Base-by-base conservation (phyloP, 2,797 vertebrate species). In the Clarias platycephalus region DNA sequence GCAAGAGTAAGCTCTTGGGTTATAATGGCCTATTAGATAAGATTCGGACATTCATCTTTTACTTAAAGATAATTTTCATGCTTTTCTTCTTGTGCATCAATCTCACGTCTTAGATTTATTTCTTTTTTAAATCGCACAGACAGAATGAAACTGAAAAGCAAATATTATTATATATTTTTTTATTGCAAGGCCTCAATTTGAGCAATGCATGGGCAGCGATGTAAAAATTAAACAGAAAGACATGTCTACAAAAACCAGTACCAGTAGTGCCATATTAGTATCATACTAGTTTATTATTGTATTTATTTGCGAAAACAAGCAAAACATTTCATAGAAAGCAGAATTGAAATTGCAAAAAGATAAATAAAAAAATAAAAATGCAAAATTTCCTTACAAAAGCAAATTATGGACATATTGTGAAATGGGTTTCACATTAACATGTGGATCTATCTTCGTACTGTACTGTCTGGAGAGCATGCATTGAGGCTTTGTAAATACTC, bases 121-220 rank as follows among this genome's bases (percentile, higher is more conserved):
- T 87, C 91, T 92, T 90, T 90, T 37, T 88, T 40, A 55, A 44
- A 70, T 5, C 44, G 4, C n/a, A 53, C 44, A 53, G 44, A 55
- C 22, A 49, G n/a, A 53, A 66, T 40, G 37, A 60, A 84, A 63
- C 64, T 53, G 20, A 31, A 76, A 26, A 57, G 63, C 74, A 64
- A 74, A 22, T 20, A 80, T 80, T 64, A 63, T 31, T 58, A 60
- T 68, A 80, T 28, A 20, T 49, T 28, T 28, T 5, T 1, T 53
- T 8, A 53, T 18, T 28, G n/a, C n/a, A 28, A 75, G 5, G 7
- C 1, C 7, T 20, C 15, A 55, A 4, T 31, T 57, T 10, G 31
- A 58, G 28, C 24, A 77, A 34, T 37, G 4, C 20, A 58, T 76
- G 57, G 53, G 34, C 31, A 22, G 53, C 22, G 4, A 13, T 53